These are phyloP conservation scores for Macrocentrus cingulum DNA, from an alignment of 1,140 invertebrate species.

Conservation along the genomic window DNA sequence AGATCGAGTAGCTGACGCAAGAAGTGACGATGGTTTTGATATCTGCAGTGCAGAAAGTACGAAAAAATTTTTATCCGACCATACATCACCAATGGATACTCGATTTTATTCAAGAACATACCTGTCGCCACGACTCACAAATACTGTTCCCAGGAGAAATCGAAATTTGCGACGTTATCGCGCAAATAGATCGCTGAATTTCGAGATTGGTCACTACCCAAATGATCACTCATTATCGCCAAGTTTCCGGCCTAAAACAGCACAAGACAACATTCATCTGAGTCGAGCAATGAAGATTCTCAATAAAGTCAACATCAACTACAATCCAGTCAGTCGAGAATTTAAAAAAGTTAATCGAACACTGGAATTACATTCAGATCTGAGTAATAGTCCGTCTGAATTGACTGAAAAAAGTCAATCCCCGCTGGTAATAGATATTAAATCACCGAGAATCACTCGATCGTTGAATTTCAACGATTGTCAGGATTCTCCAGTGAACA, in stretches of 20 bases:
- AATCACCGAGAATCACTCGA: constrained; percentile 36
- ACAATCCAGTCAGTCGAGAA: constrained; percentile 30
- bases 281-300: constrained; percentile 51
- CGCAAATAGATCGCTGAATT: constrained; percentile 44
- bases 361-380: constrained; percentile 43
- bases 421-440: constrained; percentile 31
- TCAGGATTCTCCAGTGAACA: constrained; percentile 32
- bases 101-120: constrained; percentile 35
- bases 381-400: constrained; percentile 37
- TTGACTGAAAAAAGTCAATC: constrained; percentile 18
- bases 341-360: constrained; percentile 44
- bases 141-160: constrained; percentile 36
- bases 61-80: constrained; percentile 31
- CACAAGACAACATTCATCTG: constrained; percentile 30
- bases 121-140: constrained; percentile 31
- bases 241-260: constrained; percentile 28
- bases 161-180: constrained; percentile 31
- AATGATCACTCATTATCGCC: constrained; percentile 33
- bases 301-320: constrained; percentile 41
- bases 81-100: constrained; percentile 31
- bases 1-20: constrained; percentile 22
- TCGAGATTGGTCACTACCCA: constrained; percentile 32
- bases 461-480: constrained; percentile 38
- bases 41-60: constrained; percentile 28
- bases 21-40: constrained; percentile 33